phyloP scores from a whole-genome alignment of 2,797 vertebrate species.

The Morelia viridis region DNA sequence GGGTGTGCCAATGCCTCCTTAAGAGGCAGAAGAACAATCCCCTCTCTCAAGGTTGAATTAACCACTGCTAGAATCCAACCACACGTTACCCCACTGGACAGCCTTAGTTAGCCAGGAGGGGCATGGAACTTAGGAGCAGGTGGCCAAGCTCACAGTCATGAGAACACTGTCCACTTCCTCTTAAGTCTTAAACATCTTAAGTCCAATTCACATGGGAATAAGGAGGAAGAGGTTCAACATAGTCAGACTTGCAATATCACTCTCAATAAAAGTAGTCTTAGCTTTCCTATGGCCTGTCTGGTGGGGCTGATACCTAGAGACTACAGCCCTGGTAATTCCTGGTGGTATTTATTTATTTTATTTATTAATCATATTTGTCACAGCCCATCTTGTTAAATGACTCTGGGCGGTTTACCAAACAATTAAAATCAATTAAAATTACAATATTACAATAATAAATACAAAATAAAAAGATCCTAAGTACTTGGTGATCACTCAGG shows the following conservation, averaged over 20 bases:
- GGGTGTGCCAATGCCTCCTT: background rate
- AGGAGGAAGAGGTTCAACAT: background rate
- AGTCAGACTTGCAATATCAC: background rate
- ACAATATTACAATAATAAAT: no score
- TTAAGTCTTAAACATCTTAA: background rate
- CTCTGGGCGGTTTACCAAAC: no score
- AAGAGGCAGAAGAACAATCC: background rate
- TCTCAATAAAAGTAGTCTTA: background rate
- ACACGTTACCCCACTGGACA: background rate
- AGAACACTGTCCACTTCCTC: background rate
- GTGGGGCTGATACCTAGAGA: background rate
- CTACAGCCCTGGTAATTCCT: background rate
- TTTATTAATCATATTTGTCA: no score
- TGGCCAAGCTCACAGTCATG: background rate
- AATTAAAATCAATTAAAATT: no score
- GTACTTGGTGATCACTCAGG: no score
- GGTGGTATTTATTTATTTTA: background rate
- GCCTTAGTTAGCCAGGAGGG: background rate
- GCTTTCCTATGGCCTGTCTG: background rate
- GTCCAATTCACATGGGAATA: background rate
- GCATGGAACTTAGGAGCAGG: background rate
- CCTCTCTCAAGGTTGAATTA: background rate
- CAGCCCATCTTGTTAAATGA: no score
- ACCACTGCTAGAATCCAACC: background rate
- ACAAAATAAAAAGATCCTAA: no score